phyloP scores from a whole-genome alignment of 2,797 vertebrate genomes.

The Poecilia velifera region DNA sequence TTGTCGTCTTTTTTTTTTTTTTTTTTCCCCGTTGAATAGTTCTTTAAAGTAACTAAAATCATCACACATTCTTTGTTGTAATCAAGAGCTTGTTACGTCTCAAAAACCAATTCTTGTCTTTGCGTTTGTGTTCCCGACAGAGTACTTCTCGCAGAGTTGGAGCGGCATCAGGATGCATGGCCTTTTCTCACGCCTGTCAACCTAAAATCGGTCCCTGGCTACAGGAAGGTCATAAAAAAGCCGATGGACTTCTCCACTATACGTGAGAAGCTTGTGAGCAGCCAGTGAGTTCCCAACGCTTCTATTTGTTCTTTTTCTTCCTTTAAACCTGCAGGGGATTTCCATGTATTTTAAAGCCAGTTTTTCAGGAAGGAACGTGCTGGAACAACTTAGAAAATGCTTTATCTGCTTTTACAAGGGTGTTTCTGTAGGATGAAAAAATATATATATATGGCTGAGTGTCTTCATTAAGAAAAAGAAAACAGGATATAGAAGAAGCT shows the following conservation, averaged over 20 bases:
- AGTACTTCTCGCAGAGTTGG: slow-evolving; percentile 94
- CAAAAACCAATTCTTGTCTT: background rate
- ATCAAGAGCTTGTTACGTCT: background rate
- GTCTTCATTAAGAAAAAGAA: background rate
- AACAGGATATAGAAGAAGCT: background rate
- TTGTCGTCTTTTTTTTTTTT: slow-evolving; percentile 18
- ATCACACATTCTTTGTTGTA: background rate
- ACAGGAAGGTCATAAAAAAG: slow-evolving; percentile 98
- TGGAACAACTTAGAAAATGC: background rate
- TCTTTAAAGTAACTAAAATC: slow-evolving; percentile 10
- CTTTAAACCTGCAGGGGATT: slow-evolving; percentile 13
- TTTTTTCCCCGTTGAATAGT: slow-evolving; percentile 3
- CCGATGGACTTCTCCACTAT: slow-evolving; percentile 99
- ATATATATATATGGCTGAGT: background rate
- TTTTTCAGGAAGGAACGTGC: background rate
- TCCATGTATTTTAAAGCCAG: slow-evolving; percentile 27
- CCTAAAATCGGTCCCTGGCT: slow-evolving; percentile 97
- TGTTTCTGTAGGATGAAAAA: background rate
- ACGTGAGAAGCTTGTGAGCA: slow-evolving; percentile 96
- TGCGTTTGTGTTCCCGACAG: slow-evolving; percentile 69
- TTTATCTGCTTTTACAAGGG: background rate
- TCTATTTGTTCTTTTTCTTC: slow-evolving; percentile 27
- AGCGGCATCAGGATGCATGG: slow-evolving; percentile 98
- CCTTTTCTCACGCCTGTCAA: slow-evolving; percentile 98
- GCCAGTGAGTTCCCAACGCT: slow-evolving; percentile 89